Evolutionary conservation across 2,888 invertebrate genomes (phyloP).

Genomic region (Amitus sp.): DNA sequence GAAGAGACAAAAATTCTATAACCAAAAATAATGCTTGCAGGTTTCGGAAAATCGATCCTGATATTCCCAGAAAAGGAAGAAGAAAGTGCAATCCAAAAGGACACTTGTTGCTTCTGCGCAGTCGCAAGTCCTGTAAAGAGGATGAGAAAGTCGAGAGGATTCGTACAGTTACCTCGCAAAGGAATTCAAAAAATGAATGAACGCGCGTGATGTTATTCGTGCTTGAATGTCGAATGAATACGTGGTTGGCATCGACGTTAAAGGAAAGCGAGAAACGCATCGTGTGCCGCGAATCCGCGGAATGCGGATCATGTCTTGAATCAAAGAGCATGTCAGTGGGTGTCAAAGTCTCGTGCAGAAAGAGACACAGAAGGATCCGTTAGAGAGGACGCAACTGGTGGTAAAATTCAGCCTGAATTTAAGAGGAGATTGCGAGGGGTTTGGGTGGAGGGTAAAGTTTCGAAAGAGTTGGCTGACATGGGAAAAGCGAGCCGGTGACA

Average conservation of each 20-base stretch:
- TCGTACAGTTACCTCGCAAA: neutral
- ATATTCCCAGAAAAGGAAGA: neutral
- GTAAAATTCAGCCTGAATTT: neutral
- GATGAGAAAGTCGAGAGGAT: constrained; percentile 14
- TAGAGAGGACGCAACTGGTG: neutral
- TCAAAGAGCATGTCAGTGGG: constrained; percentile 19
- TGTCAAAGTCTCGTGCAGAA: neutral
- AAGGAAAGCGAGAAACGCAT: neutral
- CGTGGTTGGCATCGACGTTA: neutral
- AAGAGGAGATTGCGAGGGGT: neutral
- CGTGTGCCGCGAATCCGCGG: neutral
- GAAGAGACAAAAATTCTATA: neutral
- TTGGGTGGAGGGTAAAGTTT: too few species aligned
- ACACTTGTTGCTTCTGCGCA: constrained; percentile 36
- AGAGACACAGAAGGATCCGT: neutral
- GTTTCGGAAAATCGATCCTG: neutral
- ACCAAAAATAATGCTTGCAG: constrained; percentile 1
- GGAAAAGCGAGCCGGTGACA: constrained; percentile 40
- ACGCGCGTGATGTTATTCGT: constrained; percentile 23
- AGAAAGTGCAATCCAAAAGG: neutral
- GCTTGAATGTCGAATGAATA: constrained; percentile 11
- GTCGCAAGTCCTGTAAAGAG: constrained; percentile 13
- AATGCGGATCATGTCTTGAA: constrained; percentile 2
- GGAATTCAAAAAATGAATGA: constrained; percentile 17
- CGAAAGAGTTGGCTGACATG: constrained; percentile 8